Evolutionary conservation across 2,888 invertebrate genomes (phyloP).

Genomic region (Athetis lepigone): DNA sequence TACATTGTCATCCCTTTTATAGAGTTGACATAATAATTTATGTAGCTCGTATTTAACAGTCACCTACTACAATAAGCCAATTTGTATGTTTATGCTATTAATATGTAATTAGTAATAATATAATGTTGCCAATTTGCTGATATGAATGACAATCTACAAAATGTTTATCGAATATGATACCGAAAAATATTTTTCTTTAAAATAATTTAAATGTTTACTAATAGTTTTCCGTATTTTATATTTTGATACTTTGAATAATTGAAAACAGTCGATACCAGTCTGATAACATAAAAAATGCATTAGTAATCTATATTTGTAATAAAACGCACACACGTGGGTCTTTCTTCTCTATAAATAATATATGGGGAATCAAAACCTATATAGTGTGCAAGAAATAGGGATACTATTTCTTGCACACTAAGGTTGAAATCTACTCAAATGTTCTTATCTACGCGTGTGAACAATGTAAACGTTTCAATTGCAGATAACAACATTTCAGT

Average conservation of each 20-base stretch:
- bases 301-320: too few species aligned
- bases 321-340: not conserved
- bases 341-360: too few species aligned
- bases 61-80: conserved; percentile 7
- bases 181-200: too few species aligned
- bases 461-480: conserved; percentile 28
- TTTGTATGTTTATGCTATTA: conserved; percentile 9
- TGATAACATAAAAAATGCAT: too few species aligned
- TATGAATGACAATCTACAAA: not conserved
- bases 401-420: not conserved
- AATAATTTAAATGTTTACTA: too few species aligned
- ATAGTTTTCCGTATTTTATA: too few species aligned
- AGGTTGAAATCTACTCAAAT: conserved; percentile 17
- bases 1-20: conserved; percentile 1
- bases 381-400: too few species aligned
- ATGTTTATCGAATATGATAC: too few species aligned
- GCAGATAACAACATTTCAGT: conserved; percentile 36
- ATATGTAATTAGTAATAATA: conserved; percentile 3
- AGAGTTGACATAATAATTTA: conserved; percentile 2
- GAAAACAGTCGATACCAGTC: too few species aligned
- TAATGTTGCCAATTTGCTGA: not conserved
- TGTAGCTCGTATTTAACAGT: conserved; percentile 2
- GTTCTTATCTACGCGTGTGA: conserved; percentile 16
- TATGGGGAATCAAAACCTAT: too few species aligned
- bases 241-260: too few species aligned